Evolutionary conservation across 2,888 invertebrate genomes (phyloP).

Genomic region (Nesidiocoris tenuis): DNA sequence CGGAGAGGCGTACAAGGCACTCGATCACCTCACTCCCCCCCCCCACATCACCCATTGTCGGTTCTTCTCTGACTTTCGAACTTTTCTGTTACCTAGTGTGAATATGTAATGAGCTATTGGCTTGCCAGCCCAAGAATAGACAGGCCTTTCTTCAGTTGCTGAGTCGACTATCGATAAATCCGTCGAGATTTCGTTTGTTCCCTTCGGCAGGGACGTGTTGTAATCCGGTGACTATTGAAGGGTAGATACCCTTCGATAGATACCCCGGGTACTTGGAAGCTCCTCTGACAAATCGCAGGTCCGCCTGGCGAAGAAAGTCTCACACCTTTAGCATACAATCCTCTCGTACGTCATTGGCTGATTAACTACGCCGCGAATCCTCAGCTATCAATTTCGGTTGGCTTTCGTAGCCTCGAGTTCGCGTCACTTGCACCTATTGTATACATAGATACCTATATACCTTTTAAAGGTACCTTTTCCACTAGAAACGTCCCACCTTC

Average conservation of each 20-base stretch:
- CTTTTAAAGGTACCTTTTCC: background rate
- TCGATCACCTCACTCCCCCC: too few relatives aligned
- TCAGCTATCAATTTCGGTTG: slow-evolving; percentile 12
- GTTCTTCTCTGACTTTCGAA: too few relatives aligned
- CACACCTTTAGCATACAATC: slow-evolving; percentile 41
- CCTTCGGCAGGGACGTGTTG: background rate
- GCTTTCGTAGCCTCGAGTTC: background rate
- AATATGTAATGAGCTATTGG: too few relatives aligned
- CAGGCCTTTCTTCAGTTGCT: too few relatives aligned
- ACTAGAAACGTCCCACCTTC: background rate
- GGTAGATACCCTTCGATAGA: background rate
- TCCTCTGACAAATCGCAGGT: background rate
- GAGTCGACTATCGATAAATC: background rate
- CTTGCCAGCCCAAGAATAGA: too few relatives aligned
- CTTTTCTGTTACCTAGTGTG: too few relatives aligned
- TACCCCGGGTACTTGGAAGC: background rate
- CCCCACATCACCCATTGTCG: too few relatives aligned
- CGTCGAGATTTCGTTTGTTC: background rate
- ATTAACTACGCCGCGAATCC: slow-evolving; percentile 21
- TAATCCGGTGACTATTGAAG: background rate
- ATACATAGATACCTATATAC: too few relatives aligned
- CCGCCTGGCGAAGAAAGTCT: background rate
- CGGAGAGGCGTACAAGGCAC: too few relatives aligned
- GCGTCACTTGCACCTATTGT: background rate
- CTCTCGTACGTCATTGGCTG: slow-evolving; percentile 35